Base-by-base conservation (phyloP, 2,797 vertebrate species). In the Anabas testudineus region DNA sequence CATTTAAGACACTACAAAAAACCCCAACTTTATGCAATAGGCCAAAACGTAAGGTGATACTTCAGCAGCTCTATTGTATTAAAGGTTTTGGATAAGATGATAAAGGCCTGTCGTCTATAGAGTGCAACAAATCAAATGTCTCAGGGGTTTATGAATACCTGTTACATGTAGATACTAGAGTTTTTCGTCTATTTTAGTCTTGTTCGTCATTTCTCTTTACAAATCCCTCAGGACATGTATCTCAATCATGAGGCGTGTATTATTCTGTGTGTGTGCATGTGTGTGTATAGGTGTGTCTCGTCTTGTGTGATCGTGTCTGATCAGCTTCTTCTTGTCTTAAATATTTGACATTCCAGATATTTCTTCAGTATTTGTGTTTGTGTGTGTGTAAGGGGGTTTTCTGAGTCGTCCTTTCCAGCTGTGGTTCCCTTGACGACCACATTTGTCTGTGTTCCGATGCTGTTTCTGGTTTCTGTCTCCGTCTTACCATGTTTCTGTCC, bases 361-460 rank as follows among this genome's bases (percentile, higher is more conserved):
- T 57, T n/a, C 16, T 46, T n/a, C 28, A 13, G 2, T 28, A 6
- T 39, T n/a, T 39, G 10, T 24, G n/a, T 57, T 15, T 59, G 7
- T 30, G 28, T 30, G 28, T 30, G 28, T 7, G 28, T 7, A 28
- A 7, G 28, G 7, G 28, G 7, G 26, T 15, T 66, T 57, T 28
- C 18, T 10, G 37, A 65, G 65, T 76, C 47, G 13, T 57, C 42
- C 7, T 72, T 26, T 55, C 5, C 10, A 1, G 3, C 22, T 6
- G 19, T 18, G 68, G 73, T 61, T 71, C 67, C n/a, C 53, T 28
- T 15, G n/a, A 70, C 18, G 26, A 60, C 67, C 74, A 41, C 61
- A 3, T 49, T 36, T 19, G 48, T 5, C 47, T 48, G 34, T 24
- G 26, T 42, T 7, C 7, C 7, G 7, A 30, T 7, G 5, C 28